Evolutionary conservation across 2,888 invertebrate genomes (phyloP).

Genomic region (Caenorhabditis imperialis): DNA sequence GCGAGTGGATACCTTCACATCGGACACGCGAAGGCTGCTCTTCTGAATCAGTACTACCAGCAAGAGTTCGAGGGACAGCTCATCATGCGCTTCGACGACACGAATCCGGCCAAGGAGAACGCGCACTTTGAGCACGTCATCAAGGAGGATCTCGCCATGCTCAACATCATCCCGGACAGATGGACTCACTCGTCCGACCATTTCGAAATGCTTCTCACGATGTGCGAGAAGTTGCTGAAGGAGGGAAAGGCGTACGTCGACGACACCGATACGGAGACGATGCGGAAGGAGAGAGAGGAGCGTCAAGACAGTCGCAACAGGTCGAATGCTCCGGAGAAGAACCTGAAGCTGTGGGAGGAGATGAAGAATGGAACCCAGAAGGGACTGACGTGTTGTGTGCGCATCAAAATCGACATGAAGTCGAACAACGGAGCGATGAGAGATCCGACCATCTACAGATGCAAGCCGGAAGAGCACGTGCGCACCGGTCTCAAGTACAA

Average conservation of each 20-base stretch:
- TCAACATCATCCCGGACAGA: slow-evolving; percentile 91
- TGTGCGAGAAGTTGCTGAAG: slow-evolving; percentile 89
- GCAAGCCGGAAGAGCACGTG: slow-evolving; percentile 95
- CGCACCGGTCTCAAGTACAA: slow-evolving; percentile 94
- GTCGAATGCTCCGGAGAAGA: slow-evolving; percentile 85
- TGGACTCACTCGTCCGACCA: slow-evolving; percentile 97
- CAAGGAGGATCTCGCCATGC: slow-evolving; percentile 90
- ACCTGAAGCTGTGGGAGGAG: slow-evolving; percentile 91
- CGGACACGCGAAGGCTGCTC: slow-evolving; percentile 98
- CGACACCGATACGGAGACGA: slow-evolving; percentile 92
- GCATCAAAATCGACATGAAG: slow-evolving; percentile 97
- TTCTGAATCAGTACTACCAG: slow-evolving; percentile 97
- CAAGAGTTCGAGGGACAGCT: slow-evolving; percentile 91
- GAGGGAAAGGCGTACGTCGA: slow-evolving; percentile 93
- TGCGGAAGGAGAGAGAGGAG: slow-evolving; percentile 95
- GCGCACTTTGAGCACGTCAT: slow-evolving; percentile 95
- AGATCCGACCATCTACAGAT: slow-evolving; percentile 98
- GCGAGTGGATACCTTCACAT: slow-evolving; percentile 97
- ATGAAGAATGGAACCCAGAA: slow-evolving; percentile 88
- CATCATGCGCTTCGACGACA: slow-evolving; percentile 99
- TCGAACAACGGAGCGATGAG: slow-evolving; percentile 95
- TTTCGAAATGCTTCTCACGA: slow-evolving; percentile 91
- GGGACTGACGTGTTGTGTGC: slow-evolving; percentile 92
- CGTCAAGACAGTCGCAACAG: slow-evolving; percentile 84
- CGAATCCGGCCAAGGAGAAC: slow-evolving; percentile 98